Evolutionary conservation across 2,113 vertebrate genomes (phyloP), one percentile per base, ranked within the genome.

Genomic region (Bucco capensis): DNA sequence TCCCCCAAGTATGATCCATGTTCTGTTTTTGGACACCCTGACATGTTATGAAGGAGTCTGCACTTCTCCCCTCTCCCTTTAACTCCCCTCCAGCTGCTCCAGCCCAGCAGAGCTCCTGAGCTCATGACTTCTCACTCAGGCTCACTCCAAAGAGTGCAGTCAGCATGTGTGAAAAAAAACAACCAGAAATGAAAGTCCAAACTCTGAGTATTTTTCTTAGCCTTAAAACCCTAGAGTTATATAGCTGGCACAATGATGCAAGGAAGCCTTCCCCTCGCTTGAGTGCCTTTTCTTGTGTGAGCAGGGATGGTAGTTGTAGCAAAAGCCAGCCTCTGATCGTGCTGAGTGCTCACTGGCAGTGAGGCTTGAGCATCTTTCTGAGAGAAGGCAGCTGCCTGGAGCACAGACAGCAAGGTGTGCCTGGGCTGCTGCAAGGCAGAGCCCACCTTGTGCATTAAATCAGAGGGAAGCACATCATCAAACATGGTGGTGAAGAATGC

Each of bases 341-440:
- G 6, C 38, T 31, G n/a, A 31, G 35, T 4, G 2, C 27, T 80
- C 1, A 0, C 35, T 4, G 3, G 19, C 2, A 0, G 11, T 3
- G 40, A 50, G 56, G 17, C 47, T 31, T 12, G 42, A 40, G 27
- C 0, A 0, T 10, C 28, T 25, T 66, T 37, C 19, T 14, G 65
- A 40, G 37, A 33, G 17, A 33, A 18, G 53, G 37, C 42, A 61
- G 71, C 77, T 71, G 27, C 42, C 40, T 38, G 37, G 17, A 83
- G 42, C 60, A 27, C 10, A 12, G 37, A 23, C 69, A 88, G 49
- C 28, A 38, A 80, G 47, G 33, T 35, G 38, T 25, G 37, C 18
- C 12, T 37, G 42, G 44, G 38, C 31, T 44, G 19, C 78, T 58
- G 66, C 61, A 42, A 64, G 51, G 53, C 83, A 73, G 56, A 81